Evolutionary conservation across 2,113 vertebrate genomes (phyloP).

Genomic region (Macquaria ambigua): DNA sequence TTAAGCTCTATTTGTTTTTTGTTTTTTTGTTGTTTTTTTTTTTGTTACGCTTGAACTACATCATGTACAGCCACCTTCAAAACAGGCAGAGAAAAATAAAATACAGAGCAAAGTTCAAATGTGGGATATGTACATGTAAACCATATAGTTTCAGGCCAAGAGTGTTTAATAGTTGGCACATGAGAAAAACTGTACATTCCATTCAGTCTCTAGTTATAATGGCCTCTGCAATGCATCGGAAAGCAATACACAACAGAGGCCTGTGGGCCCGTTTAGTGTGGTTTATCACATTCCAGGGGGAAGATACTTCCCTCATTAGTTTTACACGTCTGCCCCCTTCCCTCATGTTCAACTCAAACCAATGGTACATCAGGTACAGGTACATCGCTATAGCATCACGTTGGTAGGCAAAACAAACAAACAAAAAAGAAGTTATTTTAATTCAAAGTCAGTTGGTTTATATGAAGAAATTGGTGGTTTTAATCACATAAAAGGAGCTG

Average conservation of each 20-base stretch:
- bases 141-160: slow-evolving; percentile 60
- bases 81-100: slow-evolving; percentile 50
- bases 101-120: slow-evolving; percentile 39
- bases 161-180: slow-evolving; percentile 86
- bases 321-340: not conserved
- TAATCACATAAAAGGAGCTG: not conserved
- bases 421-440: not conserved
- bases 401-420: not conserved
- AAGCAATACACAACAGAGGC: slow-evolving; percentile 19
- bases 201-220: slow-evolving; percentile 38
- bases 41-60: slow-evolving; percentile 43
- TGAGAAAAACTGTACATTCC: slow-evolving; percentile 75
- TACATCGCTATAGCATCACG: not conserved
- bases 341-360: slow-evolving; percentile 12
- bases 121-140: slow-evolving; percentile 78
- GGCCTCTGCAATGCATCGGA: slow-evolving; percentile 27
- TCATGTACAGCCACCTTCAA: slow-evolving; percentile 29
- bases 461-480: not conserved
- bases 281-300: slow-evolving; percentile 44
- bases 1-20: slow-evolving; percentile 45
- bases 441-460: slow-evolving; percentile 8
- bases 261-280: slow-evolving; percentile 16
- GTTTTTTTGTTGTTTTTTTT: not conserved
- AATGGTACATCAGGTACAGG: not conserved
- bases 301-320: not conserved